Evolutionary conservation across 2,888 invertebrate genomes (phyloP).

Genomic region (Antheraea yamamai): DNA sequence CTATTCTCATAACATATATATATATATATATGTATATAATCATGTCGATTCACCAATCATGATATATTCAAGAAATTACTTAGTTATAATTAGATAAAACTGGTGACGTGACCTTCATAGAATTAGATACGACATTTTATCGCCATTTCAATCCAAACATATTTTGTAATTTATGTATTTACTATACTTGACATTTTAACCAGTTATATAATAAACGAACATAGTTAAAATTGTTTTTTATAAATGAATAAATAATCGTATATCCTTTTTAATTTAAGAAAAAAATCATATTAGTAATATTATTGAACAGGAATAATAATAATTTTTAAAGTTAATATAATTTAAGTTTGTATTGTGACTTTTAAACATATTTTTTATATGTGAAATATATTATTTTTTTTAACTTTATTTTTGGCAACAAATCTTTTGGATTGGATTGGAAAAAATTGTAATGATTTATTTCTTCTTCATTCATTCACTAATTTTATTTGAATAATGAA

Average conservation of each 20-base stretch:
- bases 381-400: too few species aligned
- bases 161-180: neutral
- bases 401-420: too few species aligned
- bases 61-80: neutral
- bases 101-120: neutral
- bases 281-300: neutral
- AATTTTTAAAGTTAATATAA: neutral
- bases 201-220: slow-evolving; percentile 1
- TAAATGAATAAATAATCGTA: neutral
- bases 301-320: neutral
- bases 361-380: neutral
- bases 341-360: neutral
- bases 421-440: too few species aligned
- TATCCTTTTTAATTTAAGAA: neutral
- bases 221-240: neutral
- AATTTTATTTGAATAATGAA: too few species aligned
- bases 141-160: neutral
- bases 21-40: too few species aligned
- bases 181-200: neutral
- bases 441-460: too few species aligned
- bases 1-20: too few species aligned
- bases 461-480: too few species aligned
- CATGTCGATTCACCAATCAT: too few species aligned
- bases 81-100: slow-evolving; percentile 1
- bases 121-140: neutral